Evolutionary conservation across 2,797 vertebrate genomes (phyloP).

Genomic region (Hafferia zeledoni): DNA sequence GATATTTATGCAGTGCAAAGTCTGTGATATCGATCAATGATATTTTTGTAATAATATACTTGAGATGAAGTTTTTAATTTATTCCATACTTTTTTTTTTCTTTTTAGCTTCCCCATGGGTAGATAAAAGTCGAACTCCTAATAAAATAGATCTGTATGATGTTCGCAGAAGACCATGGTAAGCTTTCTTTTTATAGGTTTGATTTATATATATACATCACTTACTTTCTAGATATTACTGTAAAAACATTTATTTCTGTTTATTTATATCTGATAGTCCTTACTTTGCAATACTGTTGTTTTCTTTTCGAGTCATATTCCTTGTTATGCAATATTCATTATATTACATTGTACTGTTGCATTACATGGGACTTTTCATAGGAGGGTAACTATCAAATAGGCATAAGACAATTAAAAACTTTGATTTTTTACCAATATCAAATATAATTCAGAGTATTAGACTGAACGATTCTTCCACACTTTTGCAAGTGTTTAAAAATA

Average conservation of each 20-base stretch:
- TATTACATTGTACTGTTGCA: rapidly evolving
- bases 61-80: not conserved
- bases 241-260: not conserved
- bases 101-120: conserved; percentile 93
- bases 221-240: not conserved
- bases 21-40: not conserved
- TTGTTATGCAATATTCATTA: rapidly evolving
- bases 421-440: not conserved
- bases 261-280: not conserved
- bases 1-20: not conserved
- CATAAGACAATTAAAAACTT: not conserved
- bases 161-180: conserved; percentile 96
- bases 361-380: not conserved
- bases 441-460: not conserved
- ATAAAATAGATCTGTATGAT: conserved; percentile 96
- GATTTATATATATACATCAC: not conserved
- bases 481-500: not conserved
- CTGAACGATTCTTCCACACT: not conserved
- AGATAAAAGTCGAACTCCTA: conserved; percentile 90
- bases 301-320: not conserved
- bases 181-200: conserved; percentile 44
- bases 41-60: not conserved
- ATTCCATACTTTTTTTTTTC: not conserved
- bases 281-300: not conserved
- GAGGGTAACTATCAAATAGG: not conserved